phyloP scores from a whole-genome alignment of 2,797 vertebrate genomes.

The Margarornis squamiger region DNA sequence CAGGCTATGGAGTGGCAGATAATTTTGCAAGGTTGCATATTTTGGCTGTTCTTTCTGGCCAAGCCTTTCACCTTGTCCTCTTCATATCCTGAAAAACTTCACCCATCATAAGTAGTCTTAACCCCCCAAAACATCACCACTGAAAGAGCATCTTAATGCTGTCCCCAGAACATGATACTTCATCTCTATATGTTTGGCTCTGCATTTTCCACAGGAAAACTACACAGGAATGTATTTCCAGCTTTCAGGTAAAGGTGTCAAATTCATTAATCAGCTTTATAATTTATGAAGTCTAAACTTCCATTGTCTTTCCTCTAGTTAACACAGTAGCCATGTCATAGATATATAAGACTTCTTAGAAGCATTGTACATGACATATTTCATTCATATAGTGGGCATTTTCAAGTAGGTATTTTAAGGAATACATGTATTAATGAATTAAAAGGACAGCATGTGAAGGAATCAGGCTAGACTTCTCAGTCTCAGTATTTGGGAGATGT shows the following conservation, averaged over 20 bases:
- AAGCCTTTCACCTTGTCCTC: neutral
- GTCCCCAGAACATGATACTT: neutral
- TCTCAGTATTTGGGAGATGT: neutral
- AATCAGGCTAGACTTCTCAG: neutral
- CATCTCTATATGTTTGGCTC: neutral
- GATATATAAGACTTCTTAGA: neutral
- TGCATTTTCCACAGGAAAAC: neutral
- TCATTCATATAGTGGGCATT: neutral
- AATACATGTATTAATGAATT: neutral
- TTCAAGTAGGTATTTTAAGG: neutral
- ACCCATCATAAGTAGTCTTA: neutral
- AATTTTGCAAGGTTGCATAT: neutral
- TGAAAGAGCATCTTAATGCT: neutral
- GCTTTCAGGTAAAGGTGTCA: neutral
- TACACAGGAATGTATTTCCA: neutral
- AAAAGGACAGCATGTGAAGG: neutral
- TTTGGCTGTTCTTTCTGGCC: neutral
- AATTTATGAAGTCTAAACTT: neutral
- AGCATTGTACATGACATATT: neutral
- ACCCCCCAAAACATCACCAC: neutral
- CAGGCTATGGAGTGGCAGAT: neutral
- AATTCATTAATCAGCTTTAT: neutral
- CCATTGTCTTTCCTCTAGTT: neutral
- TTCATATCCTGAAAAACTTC: neutral
- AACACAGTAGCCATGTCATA: neutral